Conservation (phyloP, 2,797 vertebrate genomes). For the Agapornis canus region DNA sequence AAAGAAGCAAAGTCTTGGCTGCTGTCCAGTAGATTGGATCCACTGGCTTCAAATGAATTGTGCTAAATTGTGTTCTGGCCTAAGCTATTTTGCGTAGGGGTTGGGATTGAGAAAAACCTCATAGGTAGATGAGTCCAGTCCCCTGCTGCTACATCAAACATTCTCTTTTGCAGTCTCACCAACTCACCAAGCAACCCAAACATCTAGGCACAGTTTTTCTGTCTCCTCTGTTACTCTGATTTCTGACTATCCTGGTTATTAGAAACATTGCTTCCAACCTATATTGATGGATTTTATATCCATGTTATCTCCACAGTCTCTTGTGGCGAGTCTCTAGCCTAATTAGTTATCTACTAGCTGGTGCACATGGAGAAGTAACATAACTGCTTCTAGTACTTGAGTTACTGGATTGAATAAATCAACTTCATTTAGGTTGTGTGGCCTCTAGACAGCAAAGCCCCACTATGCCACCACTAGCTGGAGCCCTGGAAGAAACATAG, state of each 20-base stretch:
- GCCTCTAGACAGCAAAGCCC: background rate
- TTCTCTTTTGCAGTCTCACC: background rate
- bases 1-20: background rate
- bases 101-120: background rate
- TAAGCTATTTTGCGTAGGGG: background rate
- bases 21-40: background rate
- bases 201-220: background rate
- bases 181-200: background rate
- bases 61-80: background rate
- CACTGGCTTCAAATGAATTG: background rate
- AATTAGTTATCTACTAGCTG: background rate
- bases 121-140: background rate
- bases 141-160: accelerated
- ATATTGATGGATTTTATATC: background rate
- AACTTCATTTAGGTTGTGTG: background rate
- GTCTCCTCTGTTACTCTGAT: background rate
- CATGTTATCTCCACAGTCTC: background rate
- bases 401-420: background rate
- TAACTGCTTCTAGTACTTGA: background rate
- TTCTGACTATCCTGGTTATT: background rate
- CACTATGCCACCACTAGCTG: background rate
- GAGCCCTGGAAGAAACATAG: background rate
- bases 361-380: background rate
- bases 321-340: background rate
- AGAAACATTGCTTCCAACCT: background rate